phyloP scores from a whole-genome alignment of 2,888 invertebrate genomes.

The Lissonota sp. region DNA sequence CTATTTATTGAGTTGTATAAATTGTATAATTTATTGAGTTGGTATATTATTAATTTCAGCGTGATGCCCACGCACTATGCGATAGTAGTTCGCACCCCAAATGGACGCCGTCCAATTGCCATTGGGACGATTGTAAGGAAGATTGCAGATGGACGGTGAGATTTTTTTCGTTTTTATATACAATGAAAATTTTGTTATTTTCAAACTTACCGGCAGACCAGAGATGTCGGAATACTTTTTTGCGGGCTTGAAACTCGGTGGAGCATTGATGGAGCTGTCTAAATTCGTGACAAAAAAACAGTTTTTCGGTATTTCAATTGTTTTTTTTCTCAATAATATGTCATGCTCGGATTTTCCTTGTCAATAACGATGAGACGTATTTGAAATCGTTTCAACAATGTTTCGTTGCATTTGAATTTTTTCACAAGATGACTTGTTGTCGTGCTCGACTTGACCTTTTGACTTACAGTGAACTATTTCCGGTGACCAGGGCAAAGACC shows the following conservation, averaged over 20 bases:
- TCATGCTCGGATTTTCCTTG: neutral
- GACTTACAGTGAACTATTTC: slow-evolving; percentile 91
- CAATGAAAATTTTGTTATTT: slow-evolving; percentile 18
- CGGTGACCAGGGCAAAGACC: slow-evolving; percentile 90
- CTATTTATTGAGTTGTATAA: too few relatives aligned
- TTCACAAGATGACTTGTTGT: neutral
- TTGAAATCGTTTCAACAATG: neutral
- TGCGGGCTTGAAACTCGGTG: slow-evolving; percentile 95
- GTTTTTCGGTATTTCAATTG: too few relatives aligned
- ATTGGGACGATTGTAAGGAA: too few relatives aligned
- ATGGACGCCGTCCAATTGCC: too few relatives aligned
- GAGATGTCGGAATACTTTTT: slow-evolving; percentile 98
- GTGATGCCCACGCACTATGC: too few relatives aligned
- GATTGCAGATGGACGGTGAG: too few relatives aligned
- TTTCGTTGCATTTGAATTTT: too few relatives aligned
- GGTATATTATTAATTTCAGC: too few relatives aligned
- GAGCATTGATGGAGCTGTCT: slow-evolving; percentile 96
- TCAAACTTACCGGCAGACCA: slow-evolving; percentile 88
- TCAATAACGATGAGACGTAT: neutral
- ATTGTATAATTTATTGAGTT: too few relatives aligned
- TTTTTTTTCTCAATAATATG: neutral
- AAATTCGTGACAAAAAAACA: slow-evolving; percentile 76
- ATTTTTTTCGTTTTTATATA: slow-evolving; percentile 2
- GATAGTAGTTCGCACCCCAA: too few relatives aligned
- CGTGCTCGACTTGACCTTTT: neutral